phyloP scores from a whole-genome alignment of 2,113 vertebrate genomes.

The Acrocephalus arundinaceus region DNA sequence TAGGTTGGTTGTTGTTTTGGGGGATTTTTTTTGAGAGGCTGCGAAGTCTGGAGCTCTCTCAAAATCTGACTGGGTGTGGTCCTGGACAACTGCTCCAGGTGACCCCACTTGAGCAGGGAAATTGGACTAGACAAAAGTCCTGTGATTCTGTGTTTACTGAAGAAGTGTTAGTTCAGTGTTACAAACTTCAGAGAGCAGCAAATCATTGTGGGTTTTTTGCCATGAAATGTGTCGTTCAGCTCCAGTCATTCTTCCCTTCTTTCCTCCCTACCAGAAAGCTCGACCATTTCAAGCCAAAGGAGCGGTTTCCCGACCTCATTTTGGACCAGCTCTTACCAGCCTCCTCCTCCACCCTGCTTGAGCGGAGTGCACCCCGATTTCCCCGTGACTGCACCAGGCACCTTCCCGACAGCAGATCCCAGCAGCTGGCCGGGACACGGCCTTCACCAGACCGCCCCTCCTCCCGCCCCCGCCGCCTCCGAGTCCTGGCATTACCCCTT shows the following conservation, averaged over 20 bases:
- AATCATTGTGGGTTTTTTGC: background rate
- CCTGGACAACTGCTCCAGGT: background rate
- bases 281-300: constrained; percentile 82
- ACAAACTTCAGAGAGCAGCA: background rate
- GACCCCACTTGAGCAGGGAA: background rate
- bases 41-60: background rate
- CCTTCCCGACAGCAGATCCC: constrained; percentile 84
- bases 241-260: background rate
- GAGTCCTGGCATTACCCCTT: constrained; percentile 93
- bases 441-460: constrained; percentile 83
- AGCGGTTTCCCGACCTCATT: constrained; percentile 82
- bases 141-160: background rate
- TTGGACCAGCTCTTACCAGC: constrained; percentile 89
- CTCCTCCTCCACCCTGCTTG: constrained; percentile 82
- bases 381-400: constrained; percentile 77
- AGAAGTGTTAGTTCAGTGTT: background rate
- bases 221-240: background rate
- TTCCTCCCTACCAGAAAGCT: constrained; percentile 68
- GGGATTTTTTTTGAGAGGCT: background rate
- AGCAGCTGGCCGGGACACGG: constrained; percentile 86
- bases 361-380: constrained; percentile 88
- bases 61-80: background rate
- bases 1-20: background rate
- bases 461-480: constrained; percentile 75
- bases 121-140: background rate